Evolutionary conservation across 2,888 invertebrate species (phyloP).

Genomic region (Chloroclystis v-ata): DNA sequence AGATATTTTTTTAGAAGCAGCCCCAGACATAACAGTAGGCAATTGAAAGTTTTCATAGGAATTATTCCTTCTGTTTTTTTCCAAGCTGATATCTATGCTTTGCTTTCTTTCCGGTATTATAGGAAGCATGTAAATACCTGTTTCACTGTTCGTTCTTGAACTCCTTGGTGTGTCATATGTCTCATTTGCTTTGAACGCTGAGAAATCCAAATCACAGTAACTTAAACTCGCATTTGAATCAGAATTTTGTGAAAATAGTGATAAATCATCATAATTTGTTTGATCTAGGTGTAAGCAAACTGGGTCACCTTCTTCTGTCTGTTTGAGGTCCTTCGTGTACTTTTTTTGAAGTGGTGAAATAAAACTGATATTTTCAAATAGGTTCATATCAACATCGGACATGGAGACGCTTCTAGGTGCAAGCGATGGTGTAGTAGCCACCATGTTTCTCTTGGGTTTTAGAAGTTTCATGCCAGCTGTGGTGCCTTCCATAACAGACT

Average conservation of each 20-base stretch:
- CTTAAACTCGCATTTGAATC: constrained; percentile 54
- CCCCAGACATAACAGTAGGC: constrained; percentile 32
- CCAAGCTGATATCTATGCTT: neutral
- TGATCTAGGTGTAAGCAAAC: constrained; percentile 50
- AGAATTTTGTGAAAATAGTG: constrained; percentile 61
- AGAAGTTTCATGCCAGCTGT: constrained; percentile 73
- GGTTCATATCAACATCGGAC: constrained; percentile 74
- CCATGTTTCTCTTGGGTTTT: constrained; percentile 47
- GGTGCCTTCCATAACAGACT: constrained; percentile 81
- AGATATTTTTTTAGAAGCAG: constrained; percentile 24
- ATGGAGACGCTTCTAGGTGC: constrained; percentile 74
- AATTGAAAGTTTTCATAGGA: constrained; percentile 47
- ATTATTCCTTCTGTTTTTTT: constrained; percentile 11
- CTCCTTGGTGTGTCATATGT: constrained; percentile 64
- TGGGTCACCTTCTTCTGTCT: constrained; percentile 26
- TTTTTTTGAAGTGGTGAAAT: constrained; percentile 78
- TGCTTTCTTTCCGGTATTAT: constrained; percentile 46
- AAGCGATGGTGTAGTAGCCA: constrained; percentile 33
- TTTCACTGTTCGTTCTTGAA: constrained; percentile 55
- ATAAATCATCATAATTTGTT: constrained; percentile 56
- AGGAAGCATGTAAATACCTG: constrained; percentile 44
- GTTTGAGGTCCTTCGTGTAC: constrained; percentile 39
- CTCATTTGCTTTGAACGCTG: constrained; percentile 14
- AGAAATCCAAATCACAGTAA: constrained; percentile 54
- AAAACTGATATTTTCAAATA: constrained; percentile 82